phyloP scores from a whole-genome alignment of 1,140 invertebrate genomes.

The Polypedilum vanderplanki region DNA sequence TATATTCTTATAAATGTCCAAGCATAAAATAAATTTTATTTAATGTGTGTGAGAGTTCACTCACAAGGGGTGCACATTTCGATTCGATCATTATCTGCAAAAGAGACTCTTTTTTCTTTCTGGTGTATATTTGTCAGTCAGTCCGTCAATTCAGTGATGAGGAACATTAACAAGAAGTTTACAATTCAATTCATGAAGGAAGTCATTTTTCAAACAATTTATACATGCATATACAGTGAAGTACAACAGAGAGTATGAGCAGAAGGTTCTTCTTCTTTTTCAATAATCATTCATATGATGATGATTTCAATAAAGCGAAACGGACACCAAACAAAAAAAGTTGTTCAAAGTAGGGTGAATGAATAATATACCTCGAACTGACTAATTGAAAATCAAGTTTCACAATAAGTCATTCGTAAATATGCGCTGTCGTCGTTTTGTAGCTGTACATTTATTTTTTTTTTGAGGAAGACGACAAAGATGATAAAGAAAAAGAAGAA shows the following conservation, averaged over 20 bases:
- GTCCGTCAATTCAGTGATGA: background rate
- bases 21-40: too few relatives aligned
- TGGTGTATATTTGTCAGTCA: background rate
- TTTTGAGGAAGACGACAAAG: background rate
- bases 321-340: too few relatives aligned
- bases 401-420: background rate
- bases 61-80: too few relatives aligned
- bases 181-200: slow-evolving; percentile 18
- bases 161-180: slow-evolving; percentile 17
- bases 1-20: too few relatives aligned
- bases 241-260: too few relatives aligned
- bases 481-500: background rate
- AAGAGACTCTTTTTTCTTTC: too few relatives aligned
- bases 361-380: background rate
- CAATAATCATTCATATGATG: too few relatives aligned
- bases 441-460: slow-evolving; percentile 1
- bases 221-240: too few relatives aligned
- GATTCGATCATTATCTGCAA: too few relatives aligned
- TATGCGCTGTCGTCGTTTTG: background rate
- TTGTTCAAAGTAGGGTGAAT: background rate
- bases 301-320: too few relatives aligned
- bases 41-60: too few relatives aligned
- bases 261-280: too few relatives aligned
- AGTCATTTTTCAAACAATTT: slow-evolving; percentile 10
- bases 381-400: slow-evolving; percentile 19